These are phyloP conservation scores for Gymnoscopelus braueri DNA, from an alignment of 2,797 vertebrate species.

Conservation along the genomic window DNA sequence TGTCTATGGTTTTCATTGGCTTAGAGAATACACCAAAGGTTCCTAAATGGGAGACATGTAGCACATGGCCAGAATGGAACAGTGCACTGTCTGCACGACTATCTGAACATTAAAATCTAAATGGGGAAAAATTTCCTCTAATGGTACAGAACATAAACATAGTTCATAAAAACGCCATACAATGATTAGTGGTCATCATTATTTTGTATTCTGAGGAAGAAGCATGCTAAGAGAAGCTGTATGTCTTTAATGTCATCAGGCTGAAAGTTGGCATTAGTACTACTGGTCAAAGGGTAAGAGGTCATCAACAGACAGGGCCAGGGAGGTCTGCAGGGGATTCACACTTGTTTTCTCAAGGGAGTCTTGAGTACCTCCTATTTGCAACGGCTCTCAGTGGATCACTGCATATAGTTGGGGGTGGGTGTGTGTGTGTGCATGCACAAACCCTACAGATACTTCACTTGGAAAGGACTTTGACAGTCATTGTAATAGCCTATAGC, in stretches of 20 bases:
- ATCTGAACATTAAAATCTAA: no score
- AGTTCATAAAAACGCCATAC: no score
- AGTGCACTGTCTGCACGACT: no score
- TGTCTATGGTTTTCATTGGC: no score
- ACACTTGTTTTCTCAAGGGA: slow-evolving; percentile 56
- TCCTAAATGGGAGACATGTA: no score
- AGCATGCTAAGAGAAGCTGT: slow-evolving; percentile 15
- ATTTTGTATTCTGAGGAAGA: slow-evolving; percentile 24
- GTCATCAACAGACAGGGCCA: slow-evolving; percentile 48
- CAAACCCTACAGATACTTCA: slow-evolving; percentile 8
- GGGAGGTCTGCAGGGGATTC: slow-evolving; percentile 19
- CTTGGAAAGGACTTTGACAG: slow-evolving; percentile 18
- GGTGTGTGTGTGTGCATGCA: slow-evolving; percentile 4
- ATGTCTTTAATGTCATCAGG: slow-evolving; percentile 30
- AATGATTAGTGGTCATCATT: no score
- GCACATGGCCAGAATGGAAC: no score
- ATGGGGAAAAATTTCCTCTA: no score
- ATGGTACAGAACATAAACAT: no score
- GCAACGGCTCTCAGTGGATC: slow-evolving; percentile 28
- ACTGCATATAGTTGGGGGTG: slow-evolving; percentile 10
- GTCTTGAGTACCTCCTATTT: slow-evolving; percentile 33
- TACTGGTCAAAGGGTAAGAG: slow-evolving; percentile 63
- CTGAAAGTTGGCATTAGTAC: slow-evolving; percentile 59
- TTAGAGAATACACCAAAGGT: no score
- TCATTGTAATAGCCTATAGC: neutral